Percentiles rank a stretch among this genome's conserved stretches.
phyloP scores from a whole-genome alignment of 1,140 invertebrate species.

The Camponotus floridanus region DNA sequence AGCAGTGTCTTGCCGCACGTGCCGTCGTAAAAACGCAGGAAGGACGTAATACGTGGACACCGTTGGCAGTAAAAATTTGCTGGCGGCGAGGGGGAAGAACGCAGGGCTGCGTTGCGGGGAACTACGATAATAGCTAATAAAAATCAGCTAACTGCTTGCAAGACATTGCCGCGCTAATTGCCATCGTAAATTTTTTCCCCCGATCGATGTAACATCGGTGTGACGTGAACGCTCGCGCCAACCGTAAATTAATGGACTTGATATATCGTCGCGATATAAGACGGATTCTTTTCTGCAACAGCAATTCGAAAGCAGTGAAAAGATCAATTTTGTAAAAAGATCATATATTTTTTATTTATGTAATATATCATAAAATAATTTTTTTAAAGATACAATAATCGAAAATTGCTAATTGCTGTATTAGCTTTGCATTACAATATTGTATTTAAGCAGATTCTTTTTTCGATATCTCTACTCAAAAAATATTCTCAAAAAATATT shows the following conservation, averaged over 20 bases:
- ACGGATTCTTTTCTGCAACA: background rate
- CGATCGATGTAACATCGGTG: conserved; percentile 35
- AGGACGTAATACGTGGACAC: conserved; percentile 51
- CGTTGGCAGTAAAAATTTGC: conserved; percentile 68
- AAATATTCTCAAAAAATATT: background rate
- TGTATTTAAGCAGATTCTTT: background rate
- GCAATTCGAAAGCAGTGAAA: background rate
- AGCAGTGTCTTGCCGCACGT: conserved; percentile 14
- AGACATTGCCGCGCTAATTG: conserved; percentile 72
- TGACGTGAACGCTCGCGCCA: background rate
- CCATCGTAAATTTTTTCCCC: conserved; percentile 65
- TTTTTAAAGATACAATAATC: background rate
- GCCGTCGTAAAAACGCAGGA: conserved; percentile 62
- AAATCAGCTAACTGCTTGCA: conserved; percentile 72
- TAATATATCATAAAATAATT: background rate
- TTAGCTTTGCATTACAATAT: background rate
- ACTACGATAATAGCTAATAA: conserved; percentile 74
- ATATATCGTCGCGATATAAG: background rate
- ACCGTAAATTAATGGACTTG: conserved; percentile 44
- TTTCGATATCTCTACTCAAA: background rate
- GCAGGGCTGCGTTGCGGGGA: conserved; percentile 6
- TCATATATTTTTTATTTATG: background rate
- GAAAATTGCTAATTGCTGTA: background rate
- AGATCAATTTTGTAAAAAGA: background rate
- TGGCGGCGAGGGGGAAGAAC: background rate